Percentiles rank a stretch among this genome's conserved stretches.
These are phyloP conservation scores for Galeopterus variegatus DNA, from an alignment of 2,113 vertebrate genomes.

Conservation along the genomic window DNA sequence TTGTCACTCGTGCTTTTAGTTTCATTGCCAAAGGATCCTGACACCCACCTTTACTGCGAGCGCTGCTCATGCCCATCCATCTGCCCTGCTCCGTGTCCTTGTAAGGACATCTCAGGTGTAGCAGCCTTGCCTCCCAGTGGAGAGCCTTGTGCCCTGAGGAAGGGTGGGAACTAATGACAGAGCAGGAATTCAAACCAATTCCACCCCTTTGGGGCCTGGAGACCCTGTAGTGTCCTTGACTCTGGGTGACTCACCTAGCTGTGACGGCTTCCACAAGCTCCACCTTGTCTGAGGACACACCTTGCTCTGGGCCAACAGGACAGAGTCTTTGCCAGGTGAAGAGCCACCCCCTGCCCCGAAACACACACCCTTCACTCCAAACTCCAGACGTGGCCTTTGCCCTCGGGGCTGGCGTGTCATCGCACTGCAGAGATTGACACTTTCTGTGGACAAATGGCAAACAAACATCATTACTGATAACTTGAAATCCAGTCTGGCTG, in stretches of 20 bases:
- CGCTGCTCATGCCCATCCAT: not conserved
- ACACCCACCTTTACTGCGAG: not conserved
- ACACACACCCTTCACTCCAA: not conserved
- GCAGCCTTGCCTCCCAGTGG: not conserved
- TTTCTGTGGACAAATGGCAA: too few relatives aligned
- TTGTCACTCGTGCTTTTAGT: accelerated
- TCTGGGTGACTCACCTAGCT: too few relatives aligned
- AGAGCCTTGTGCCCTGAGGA: not conserved
- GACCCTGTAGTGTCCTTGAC: not conserved
- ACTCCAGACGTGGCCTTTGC: accelerated
- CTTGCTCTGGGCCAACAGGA: not conserved
- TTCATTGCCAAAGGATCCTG: not conserved
- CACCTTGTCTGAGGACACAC: not conserved
- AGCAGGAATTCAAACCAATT: accelerated
- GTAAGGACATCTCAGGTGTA: not conserved
- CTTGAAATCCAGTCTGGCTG: accelerated
- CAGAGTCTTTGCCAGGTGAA: not conserved
- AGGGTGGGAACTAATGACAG: too few relatives aligned
- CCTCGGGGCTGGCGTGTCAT: not conserved
- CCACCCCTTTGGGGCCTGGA: not conserved
- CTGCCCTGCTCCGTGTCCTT: not conserved
- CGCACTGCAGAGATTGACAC: not conserved
- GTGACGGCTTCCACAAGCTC: not conserved
- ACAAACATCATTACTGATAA: not conserved
- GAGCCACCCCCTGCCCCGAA: not conserved